Conservation (phyloP, 2,113 vertebrate species). For the Pogonocichla stellata region DNA sequence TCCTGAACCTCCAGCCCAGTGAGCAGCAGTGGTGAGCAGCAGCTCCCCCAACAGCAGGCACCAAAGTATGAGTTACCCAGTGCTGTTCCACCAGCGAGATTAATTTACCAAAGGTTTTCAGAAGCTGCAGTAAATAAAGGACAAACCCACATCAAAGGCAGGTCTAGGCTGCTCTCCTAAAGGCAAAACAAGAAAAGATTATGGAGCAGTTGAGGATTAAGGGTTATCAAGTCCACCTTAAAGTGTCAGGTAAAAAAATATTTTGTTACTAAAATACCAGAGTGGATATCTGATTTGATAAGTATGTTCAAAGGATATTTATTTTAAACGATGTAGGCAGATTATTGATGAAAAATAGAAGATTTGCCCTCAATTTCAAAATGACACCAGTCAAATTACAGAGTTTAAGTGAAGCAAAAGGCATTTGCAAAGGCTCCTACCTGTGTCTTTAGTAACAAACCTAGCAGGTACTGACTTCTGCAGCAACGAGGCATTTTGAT, state of each 20-base stretch:
- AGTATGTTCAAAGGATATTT: not conserved
- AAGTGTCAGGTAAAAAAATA: not conserved
- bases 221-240: conserved; percentile 31
- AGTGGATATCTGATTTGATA: not conserved
- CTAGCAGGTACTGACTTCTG: conserved; percentile 9
- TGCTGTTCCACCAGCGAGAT: not conserved
- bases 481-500: not conserved
- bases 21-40: not conserved
- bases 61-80: not conserved
- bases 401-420: not conserved
- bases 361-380: not conserved
- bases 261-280: not conserved
- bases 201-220: conserved; percentile 44
- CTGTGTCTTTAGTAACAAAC: not conserved
- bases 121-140: conserved; percentile 35
- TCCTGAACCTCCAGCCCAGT: not conserved
- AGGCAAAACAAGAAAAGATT: conserved; percentile 63
- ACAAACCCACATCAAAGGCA: conserved; percentile 77
- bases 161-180: conserved; percentile 51
- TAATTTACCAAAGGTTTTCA: conserved; percentile 50
- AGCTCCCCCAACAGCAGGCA: not conserved
- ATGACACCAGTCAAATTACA: not conserved
- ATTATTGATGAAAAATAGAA: not conserved
- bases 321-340: not conserved
- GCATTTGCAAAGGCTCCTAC: not conserved